Evolutionary conservation across 1,140 invertebrate species (phyloP), one percentile per base, ranked within the genome.

Genomic region (Ceratosolen solmsi): DNA sequence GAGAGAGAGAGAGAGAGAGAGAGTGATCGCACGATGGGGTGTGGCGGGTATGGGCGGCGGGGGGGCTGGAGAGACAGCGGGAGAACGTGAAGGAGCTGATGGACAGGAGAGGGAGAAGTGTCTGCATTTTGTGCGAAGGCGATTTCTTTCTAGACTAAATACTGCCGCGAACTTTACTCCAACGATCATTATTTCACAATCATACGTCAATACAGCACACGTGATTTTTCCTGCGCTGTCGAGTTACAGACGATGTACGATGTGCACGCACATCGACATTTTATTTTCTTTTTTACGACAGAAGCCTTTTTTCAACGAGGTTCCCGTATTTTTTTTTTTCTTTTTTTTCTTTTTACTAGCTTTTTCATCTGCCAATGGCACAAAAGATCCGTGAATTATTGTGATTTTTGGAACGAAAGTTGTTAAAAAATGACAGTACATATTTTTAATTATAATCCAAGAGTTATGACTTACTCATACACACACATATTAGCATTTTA

Each of bases 81-180:
- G 51, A 54, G 51, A 54, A 3, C 5, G 51, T 8, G 51, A 54
- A 27, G 56, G 25, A 8, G 3, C 5, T 38, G 17, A 68, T 9
- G 9, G 33, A 68, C 33, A 36, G 20, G 27, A 63, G 13, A 63
- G 8, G 27, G 1, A 58, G 27, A 30, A 65, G 33, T 65, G 15
- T 36, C 33, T 36, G 17, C 33, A 65, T n/a, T 65, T 65, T 65
- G 33, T 36, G 38, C 36, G 33, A 68, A 68, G 4, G 36, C 9
- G 0, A 4, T 49, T 49, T 46, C 68, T 71, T 63, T 49, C 9
- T 71, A 49, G 70, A 71, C 70, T 71, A 71, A 71, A 71, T 71
- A 70, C 38, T n/a, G 1, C 36, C 36, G 20, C 33, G 11, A 46
- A 36, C 7, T 17, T n/a, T n/a, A 41, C 5, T 41, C 4, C 20